A percentile compares a stretch with the other conserved stretches of the same genome.
Conservation (phyloP, 2,113 vertebrate species). For the Benitochromis conjunctus region DNA sequence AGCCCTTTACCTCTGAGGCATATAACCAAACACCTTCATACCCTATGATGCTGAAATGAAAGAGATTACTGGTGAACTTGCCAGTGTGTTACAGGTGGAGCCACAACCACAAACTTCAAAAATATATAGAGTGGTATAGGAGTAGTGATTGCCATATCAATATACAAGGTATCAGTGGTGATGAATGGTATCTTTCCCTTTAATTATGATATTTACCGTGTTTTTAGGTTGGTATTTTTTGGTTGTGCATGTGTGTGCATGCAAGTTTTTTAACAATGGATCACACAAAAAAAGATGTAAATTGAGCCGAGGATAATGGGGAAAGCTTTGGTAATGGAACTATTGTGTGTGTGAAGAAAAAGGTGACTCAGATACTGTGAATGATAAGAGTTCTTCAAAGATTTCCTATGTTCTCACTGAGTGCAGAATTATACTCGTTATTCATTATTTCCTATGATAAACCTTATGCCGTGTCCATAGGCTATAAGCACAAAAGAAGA, state of each 20-base stretch:
- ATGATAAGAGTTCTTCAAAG: neutral
- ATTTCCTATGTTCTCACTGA: neutral
- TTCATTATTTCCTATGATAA: slow-evolving; percentile 18
- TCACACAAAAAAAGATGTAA: neutral
- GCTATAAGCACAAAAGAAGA: slow-evolving; percentile 19
- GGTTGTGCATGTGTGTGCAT: slow-evolving; percentile 8
- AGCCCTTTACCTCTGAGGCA: neutral
- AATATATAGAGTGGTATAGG: no score
- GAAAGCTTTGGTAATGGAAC: neutral
- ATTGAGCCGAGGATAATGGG: neutral
- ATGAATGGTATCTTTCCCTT: neutral
- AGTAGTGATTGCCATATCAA: neutral
- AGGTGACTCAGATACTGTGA: neutral
- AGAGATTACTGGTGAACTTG: neutral
- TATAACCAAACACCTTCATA: neutral
- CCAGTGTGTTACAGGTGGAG: neutral
- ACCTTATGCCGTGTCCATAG: neutral
- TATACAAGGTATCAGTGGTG: neutral
- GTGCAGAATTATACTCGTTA: neutral
- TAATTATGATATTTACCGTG: slow-evolving; percentile 34
- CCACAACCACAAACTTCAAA: neutral
- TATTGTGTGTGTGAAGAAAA: neutral
- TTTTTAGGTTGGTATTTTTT: slow-evolving; percentile 10
- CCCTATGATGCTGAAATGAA: neutral
- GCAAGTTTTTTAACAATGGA: neutral